Conservation (phyloP, 2,797 vertebrate genomes). For the Gobio occitaniae region DNA sequence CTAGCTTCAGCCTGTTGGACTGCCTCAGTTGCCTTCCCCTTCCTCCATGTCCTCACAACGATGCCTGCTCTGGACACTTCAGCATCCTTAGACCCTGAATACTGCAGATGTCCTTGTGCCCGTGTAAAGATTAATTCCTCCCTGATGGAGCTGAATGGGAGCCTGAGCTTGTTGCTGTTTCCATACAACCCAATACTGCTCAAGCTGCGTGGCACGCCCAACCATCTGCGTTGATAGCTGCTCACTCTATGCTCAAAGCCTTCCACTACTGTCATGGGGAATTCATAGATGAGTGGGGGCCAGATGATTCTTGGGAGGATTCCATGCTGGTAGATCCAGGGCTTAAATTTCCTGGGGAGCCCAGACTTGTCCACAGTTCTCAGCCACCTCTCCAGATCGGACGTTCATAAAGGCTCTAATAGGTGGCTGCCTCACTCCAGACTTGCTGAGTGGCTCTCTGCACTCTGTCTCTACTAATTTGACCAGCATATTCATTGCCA, state of each 20-base stretch:
- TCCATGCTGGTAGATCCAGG: background rate
- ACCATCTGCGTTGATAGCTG: conserved; percentile 12
- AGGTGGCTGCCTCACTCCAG: background rate
- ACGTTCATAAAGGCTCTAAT: background rate
- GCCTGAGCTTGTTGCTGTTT: conserved; percentile 33
- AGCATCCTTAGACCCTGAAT: background rate
- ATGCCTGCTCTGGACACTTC: conserved; percentile 29
- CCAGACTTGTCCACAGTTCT: background rate
- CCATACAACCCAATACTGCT: conserved; percentile 14
- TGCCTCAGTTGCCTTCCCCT: conserved; percentile 22
- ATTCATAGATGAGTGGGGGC: background rate
- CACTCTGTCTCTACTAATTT: background rate
- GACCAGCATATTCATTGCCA: background rate
- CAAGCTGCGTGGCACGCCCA: conserved; percentile 18
- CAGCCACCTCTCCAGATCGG: background rate
- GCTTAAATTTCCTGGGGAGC: background rate
- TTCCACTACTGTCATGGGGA: background rate
- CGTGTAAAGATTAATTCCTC: conserved; percentile 25
- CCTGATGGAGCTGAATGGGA: conserved; percentile 5
- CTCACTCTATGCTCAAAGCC: background rate
- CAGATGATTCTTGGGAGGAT: background rate
- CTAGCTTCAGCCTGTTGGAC: conserved; percentile 26
- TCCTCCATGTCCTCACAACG: conserved; percentile 7
- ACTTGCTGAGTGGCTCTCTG: background rate
- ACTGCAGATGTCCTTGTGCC: conserved; percentile 34